Base-by-base conservation (phyloP, 2,113 vertebrate species). In the Leptodactylus fuscus region DNA sequence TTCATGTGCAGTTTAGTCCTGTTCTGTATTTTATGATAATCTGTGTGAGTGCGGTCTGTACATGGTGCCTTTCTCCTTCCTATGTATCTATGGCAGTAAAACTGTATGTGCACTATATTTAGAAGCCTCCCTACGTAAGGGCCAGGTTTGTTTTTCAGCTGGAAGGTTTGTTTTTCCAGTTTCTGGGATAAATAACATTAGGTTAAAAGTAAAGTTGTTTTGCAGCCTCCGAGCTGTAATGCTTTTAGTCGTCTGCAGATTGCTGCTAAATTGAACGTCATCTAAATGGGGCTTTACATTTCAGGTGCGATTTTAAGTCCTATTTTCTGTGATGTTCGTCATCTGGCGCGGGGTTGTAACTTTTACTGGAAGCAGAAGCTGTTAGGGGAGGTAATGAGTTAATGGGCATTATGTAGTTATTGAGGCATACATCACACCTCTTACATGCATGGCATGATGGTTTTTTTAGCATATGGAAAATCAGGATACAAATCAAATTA, bases 131-230 rank as follows among this genome's bases (percentile, higher is more conserved):
- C 69, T 73, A 58, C 65, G 51, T 34, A 74, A 70, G 46, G 69
- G 74, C 32, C 81, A 48, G 46, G 46, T 48, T 48, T 48, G 46
- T 48, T 48, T 48, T 48, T 10, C 46, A 48, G 46, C 46, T 48
- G 46, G 46, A 48, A 69, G 44, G 27, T 71, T 82, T 74, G 81
- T 70, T 83, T 83, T 83, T 48, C n/a, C 81, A 53, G 27, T 38
- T 73, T 83, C 48, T 27, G 69, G 48, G 69, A 83, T 70, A 74
- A 82, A 82, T 83, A 12, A 16, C 78, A 83, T 74, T 38, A 71
- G 18, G 49, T 15, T 51, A n/a, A 73, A 44, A 73, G 49, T 44
- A 83, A 83, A 83, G 81, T 74, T 73, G 81, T 83, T 83, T 83
- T 83, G 60, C 62, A n/a, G 36, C 1, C 12, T 18, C 8, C 9